phyloP scores from a whole-genome alignment of 2,113 vertebrate genomes.

The Dromaius novaehollandiae region DNA sequence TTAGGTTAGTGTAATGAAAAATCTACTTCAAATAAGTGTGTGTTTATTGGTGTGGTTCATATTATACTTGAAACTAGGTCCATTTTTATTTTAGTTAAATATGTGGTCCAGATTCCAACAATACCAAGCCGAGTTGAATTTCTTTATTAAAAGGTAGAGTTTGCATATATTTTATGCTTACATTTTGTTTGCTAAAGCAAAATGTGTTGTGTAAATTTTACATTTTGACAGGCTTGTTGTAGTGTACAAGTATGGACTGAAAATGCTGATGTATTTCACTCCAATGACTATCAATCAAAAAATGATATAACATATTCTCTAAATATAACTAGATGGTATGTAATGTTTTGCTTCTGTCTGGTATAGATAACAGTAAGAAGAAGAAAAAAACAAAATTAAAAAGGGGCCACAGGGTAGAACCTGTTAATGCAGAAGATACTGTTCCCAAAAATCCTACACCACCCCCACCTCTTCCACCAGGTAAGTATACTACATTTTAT shows the following conservation, averaged over 20 bases:
- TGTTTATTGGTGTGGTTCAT: not conserved
- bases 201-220: not conserved
- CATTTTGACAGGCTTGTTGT: not conserved
- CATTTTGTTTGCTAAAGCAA: not conserved
- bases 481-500: constrained; percentile 50
- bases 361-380: constrained; percentile 80
- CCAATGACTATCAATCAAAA: not conserved
- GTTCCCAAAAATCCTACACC: constrained; percentile 65
- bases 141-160: not conserved
- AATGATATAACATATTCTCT: not conserved
- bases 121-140: not conserved
- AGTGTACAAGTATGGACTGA: not conserved
- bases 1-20: not conserved
- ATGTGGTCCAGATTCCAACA: not conserved
- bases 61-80: not conserved
- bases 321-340: not conserved
- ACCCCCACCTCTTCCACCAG: constrained; percentile 69
- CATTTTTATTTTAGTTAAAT: not conserved
- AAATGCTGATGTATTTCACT: not conserved
- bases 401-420: constrained; percentile 90
- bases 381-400: constrained; percentile 88
- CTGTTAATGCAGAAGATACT: constrained; percentile 78
- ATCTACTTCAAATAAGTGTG: not conserved
- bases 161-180: not conserved
- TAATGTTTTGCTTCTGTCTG: constrained; percentile 9